These are phyloP conservation scores for Taenaris catops DNA, from an alignment of 2,888 invertebrate genomes.

Conservation along the genomic window DNA sequence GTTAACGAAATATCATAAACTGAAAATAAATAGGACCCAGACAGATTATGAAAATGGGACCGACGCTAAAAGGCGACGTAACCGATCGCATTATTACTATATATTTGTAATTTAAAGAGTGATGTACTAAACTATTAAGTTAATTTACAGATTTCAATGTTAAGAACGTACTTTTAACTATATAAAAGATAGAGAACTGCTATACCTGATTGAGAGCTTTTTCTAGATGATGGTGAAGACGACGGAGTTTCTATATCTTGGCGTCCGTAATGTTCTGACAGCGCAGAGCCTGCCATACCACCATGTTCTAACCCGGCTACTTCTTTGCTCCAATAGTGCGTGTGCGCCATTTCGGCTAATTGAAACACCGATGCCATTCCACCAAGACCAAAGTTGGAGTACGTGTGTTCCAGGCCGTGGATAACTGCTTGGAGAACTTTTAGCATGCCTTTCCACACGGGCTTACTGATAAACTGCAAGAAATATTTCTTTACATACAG, in stretches of 20 bases:
- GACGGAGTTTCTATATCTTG: conserved; percentile 55
- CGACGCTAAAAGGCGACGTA: too few relatives aligned
- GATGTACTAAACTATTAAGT: too few relatives aligned
- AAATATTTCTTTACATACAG: background rate
- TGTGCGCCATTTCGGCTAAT: conserved; percentile 98
- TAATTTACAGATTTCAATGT: too few relatives aligned
- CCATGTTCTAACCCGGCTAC: conserved; percentile 80
- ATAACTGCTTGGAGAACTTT: conserved; percentile 94
- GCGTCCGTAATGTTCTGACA: conserved; percentile 44
- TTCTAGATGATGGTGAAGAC: conserved; percentile 79
- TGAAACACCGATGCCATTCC: conserved; percentile 99
- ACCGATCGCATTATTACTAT: too few relatives aligned
- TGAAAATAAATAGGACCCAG: too few relatives aligned
- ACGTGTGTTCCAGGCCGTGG: conserved; percentile 94
- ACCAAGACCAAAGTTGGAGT: conserved; percentile 94
- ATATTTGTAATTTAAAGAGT: too few relatives aligned
- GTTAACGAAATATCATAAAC: too few relatives aligned
- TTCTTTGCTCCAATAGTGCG: conserved; percentile 98
- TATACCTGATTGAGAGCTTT: conserved; percentile 83
- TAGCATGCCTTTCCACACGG: conserved; percentile 98
- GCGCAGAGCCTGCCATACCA: conserved; percentile 63
- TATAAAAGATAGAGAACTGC: too few relatives aligned
- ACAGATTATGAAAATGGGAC: too few relatives aligned
- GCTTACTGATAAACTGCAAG: conserved; percentile 90
- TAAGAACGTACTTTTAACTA: too few relatives aligned